A percentile compares a stretch with the other conserved stretches of the same genome.
phyloP scores from a whole-genome alignment of 2,888 invertebrate species.

The Cyclophora punctaria region DNA sequence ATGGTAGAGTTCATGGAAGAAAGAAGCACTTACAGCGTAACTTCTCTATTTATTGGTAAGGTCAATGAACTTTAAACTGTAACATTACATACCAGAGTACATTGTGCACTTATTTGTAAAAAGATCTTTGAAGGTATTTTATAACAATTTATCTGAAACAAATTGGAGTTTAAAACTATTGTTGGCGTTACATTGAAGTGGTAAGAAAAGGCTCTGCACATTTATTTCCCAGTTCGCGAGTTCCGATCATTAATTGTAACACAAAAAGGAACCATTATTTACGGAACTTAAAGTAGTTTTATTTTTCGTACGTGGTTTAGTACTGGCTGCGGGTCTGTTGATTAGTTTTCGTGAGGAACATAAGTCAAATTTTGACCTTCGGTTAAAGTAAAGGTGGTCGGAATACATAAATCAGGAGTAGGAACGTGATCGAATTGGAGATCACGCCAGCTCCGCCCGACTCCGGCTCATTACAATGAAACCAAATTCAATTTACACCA shows the following conservation, averaged over 20 bases:
- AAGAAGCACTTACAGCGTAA: no score
- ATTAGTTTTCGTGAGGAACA: slow-evolving; percentile 43
- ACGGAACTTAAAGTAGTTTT: slow-evolving; percentile 29
- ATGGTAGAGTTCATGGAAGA: no score
- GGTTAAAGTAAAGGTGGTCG: slow-evolving; percentile 54
- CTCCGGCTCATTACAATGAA: slow-evolving; percentile 69
- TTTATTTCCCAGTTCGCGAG: slow-evolving; percentile 27
- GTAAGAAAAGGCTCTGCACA: slow-evolving; percentile 18
- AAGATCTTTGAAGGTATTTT: no score
- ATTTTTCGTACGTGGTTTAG: slow-evolving; percentile 13
- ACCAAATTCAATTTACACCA: slow-evolving; percentile 68
- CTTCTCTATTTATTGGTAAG: no score
- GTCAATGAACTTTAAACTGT: no score
- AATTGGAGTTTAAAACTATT: slow-evolving; percentile 4
- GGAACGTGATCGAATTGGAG: slow-evolving; percentile 68
- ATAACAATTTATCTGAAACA: neutral
- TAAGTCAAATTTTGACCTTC: slow-evolving; percentile 50
- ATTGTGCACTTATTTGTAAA: no score
- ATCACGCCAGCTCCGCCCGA: slow-evolving; percentile 57
- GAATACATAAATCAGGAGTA: slow-evolving; percentile 67
- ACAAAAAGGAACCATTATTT: slow-evolving; percentile 32
- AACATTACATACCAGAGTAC: no score
- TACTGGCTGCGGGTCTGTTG: slow-evolving; percentile 24
- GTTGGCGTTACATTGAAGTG: slow-evolving; percentile 5
- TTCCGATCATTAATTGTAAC: slow-evolving; percentile 33